A percentile compares a stretch with the other conserved stretches of the same genome.
These are phyloP conservation scores for Prosopocoilus inquinatus DNA, from an alignment of 2,888 invertebrate genomes.

Conservation along the genomic window DNA sequence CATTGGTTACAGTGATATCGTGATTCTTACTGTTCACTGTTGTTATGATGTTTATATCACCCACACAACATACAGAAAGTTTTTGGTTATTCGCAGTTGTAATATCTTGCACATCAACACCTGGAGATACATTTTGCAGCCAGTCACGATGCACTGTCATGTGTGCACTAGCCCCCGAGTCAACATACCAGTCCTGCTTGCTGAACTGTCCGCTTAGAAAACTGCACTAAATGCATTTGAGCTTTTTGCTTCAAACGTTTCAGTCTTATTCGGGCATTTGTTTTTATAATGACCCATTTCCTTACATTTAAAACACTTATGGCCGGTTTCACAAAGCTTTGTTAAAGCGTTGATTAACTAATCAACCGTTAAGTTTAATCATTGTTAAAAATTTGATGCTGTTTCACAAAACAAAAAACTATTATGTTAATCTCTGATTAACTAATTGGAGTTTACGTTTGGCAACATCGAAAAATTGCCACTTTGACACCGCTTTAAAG, in stretches of 20 bases:
- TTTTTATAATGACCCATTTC: slow-evolving; percentile 28
- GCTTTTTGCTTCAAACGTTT: neutral
- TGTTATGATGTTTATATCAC: neutral
- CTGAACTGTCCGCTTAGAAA: slow-evolving; percentile 25
- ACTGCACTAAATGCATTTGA: slow-evolving; percentile 27
- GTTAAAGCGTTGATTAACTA: too few species aligned
- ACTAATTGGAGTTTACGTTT: too few species aligned
- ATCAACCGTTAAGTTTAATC: too few species aligned
- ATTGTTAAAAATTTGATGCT: too few species aligned
- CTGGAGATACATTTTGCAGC: neutral
- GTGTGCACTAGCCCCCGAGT: neutral
- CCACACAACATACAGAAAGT: neutral
- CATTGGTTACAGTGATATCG: neutral
- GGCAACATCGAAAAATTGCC: too few species aligned
- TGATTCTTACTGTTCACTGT: neutral
- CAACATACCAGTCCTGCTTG: slow-evolving; percentile 25
- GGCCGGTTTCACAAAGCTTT: too few species aligned
- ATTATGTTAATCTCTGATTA: too few species aligned
- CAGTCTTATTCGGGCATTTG: slow-evolving; percentile 17
- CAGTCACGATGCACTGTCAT: neutral
- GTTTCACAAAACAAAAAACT: too few species aligned
- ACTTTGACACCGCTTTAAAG: too few species aligned
- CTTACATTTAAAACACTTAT: slow-evolving; percentile 27
- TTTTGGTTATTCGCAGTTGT: neutral
- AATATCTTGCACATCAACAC: neutral